Evolutionary conservation across 2,797 vertebrate genomes (phyloP), one percentile per base, ranked within the genome.

Genomic region (Sus cebifrons): DNA sequence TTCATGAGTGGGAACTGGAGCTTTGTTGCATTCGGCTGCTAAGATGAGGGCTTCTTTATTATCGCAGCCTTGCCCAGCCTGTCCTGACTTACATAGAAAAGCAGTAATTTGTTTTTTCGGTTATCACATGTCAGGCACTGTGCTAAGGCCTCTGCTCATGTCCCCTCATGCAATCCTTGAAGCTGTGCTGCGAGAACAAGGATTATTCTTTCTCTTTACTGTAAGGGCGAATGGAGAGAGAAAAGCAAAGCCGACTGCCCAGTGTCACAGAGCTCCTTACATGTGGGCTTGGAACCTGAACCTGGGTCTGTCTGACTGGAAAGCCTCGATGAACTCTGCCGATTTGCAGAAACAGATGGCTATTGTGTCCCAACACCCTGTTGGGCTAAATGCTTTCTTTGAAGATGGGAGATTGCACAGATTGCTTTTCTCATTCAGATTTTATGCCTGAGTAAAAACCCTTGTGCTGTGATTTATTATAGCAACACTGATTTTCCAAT

Each of bases 391-490:
- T 14, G 93, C 87, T 95, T 95, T 77, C 86, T 91, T 12, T 71
- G 95, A 90, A 58, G 96, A 90, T 5, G 56, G 96, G 65, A 96
- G 93, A 87, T 86, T 67, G 91, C 21, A n/a, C 67, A 77, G 91
- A 91, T 29, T 71, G 89, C 94, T 91, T 94, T 92, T 83, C 93
- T 94, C 95, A 97, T 97, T 97, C 93, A 95, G 95, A 96, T 87
- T 96, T 94, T 94, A 97, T 78, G 96, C 89, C 89, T 44, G 79
- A 96, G 94, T 88, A 91, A 95, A 97, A 97, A 94, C 65, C 93
- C 97, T 94, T 93, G 95, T 91, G 91, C 94, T 90, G 52, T 96
- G 96, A 96, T 97, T 97, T 96, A 97, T 97, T 94, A 97, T 23
- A 95, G 94, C 89, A 96, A 96, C 74, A 86, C 95, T 29, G 86